A percentile compares a stretch with the other conserved stretches of the same genome.
These are phyloP conservation scores for Arion vulgaris DNA, from an alignment of 1,140 invertebrate genomes.

Conservation along the genomic window DNA sequence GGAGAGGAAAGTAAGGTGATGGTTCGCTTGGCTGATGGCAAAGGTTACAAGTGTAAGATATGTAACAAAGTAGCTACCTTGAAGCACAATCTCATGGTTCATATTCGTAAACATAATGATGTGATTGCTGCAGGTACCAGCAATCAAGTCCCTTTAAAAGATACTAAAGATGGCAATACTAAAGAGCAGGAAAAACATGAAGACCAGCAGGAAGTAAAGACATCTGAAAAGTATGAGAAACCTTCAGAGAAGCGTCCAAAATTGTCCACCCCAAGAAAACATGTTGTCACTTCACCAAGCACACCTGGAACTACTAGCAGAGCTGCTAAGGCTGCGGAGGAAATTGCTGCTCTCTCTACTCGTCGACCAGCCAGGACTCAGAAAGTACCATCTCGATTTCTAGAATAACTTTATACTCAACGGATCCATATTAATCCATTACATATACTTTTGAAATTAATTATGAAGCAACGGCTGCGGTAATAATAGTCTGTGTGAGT, in stretches of 20 bases:
- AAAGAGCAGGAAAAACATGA: background rate
- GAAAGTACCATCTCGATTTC: slow-evolving; percentile 36
- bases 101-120: slow-evolving; percentile 32
- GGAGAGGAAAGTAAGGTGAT: slow-evolving; percentile 32
- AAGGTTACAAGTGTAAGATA: slow-evolving; percentile 38
- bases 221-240: background rate
- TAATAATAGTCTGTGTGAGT: too few species aligned
- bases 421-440: too few species aligned
- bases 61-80: slow-evolving; percentile 31
- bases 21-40: slow-evolving; percentile 5
- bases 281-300: background rate
- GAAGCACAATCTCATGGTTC: slow-evolving; percentile 40
- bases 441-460: too few species aligned
- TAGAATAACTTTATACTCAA: slow-evolving; percentile 16
- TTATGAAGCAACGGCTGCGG: too few species aligned
- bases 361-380: slow-evolving; percentile 20
- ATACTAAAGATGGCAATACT: background rate
- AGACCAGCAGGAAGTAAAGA: background rate
- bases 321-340: background rate
- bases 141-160: background rate
- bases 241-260: background rate
- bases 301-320: background rate
- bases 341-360: background rate
- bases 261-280: background rate
- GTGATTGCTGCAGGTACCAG: background rate